These are phyloP conservation scores for Microctenopoma steveboyesi DNA, from an alignment of 2,797 vertebrate species.

Conservation along the genomic window DNA sequence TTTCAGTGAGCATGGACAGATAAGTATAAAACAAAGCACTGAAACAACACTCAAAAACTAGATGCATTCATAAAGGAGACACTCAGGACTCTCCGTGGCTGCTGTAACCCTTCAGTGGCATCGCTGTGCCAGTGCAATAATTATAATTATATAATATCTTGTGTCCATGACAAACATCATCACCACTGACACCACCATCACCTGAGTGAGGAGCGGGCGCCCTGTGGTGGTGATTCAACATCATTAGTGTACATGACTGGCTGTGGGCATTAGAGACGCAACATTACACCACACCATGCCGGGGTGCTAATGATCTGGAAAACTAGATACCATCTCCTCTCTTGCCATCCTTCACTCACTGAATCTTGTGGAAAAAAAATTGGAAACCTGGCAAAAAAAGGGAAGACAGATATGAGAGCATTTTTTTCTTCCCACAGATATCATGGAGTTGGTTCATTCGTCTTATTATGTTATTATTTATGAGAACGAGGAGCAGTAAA, in stretches of 20 bases:
- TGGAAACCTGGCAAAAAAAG: slow-evolving; percentile 29
- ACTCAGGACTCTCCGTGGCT: slow-evolving; percentile 19
- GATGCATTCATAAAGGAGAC: background rate
- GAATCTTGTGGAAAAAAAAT: slow-evolving; percentile 41
- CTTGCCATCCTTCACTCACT: slow-evolving; percentile 73
- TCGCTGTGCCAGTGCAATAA: slow-evolving; percentile 60
- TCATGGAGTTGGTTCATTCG: background rate
- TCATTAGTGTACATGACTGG: slow-evolving; percentile 85
- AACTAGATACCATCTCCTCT: slow-evolving; percentile 82
- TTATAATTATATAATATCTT: slow-evolving; percentile 54
- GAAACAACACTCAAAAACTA: slow-evolving; percentile 16
- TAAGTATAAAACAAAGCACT: slow-evolving; percentile 16
- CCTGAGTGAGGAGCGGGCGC: slow-evolving; percentile 66
- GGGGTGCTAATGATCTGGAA: slow-evolving; percentile 82
- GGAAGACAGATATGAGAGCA: slow-evolving; percentile 9
- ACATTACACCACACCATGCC: slow-evolving; percentile 83
- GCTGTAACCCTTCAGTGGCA: slow-evolving; percentile 33
- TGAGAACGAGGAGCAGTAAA: slow-evolving; percentile 17
- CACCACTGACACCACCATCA: slow-evolving; percentile 68
- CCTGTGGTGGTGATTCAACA: slow-evolving; percentile 80
- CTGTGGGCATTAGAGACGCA: slow-evolving; percentile 84
- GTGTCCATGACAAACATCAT: slow-evolving; percentile 79
- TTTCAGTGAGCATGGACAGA: slow-evolving; percentile 41
- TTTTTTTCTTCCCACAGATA: background rate
- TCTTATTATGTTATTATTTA: background rate